Conservation (phyloP, 2,797 vertebrate genomes). For the Sibirionetta formosa region DNA sequence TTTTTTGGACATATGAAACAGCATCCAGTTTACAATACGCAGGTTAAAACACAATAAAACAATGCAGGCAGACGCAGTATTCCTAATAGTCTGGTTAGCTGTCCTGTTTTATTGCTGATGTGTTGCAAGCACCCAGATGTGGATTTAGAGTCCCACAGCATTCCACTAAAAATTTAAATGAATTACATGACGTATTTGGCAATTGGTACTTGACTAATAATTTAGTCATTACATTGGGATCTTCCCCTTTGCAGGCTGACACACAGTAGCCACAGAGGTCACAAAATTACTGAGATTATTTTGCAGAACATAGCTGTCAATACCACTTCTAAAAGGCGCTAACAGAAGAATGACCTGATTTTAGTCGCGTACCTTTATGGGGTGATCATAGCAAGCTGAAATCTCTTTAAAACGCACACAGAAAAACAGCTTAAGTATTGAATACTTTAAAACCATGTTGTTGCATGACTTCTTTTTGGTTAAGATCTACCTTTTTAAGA, state of each 20-base stretch:
- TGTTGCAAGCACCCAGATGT: not conserved
- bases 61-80: not conserved
- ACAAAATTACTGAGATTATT: conserved; percentile 51
- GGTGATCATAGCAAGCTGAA: not conserved
- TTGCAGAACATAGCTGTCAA: conserved; percentile 25
- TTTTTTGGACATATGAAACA: not conserved
- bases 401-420: not conserved
- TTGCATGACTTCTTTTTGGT: not conserved
- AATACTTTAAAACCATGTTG: not conserved
- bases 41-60: not conserved
- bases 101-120: not conserved
- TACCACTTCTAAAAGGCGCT: conserved; percentile 37
- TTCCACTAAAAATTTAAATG: not conserved
- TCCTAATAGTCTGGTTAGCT: not conserved
- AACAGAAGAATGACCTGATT: conserved; percentile 44
- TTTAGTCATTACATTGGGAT: conserved; percentile 26
- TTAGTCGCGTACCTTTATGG: conserved; percentile 51
- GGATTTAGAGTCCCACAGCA: not conserved
- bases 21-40: not conserved
- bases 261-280: conserved; percentile 21
- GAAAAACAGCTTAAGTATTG: conserved; percentile 6
- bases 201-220: not conserved
- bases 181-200: not conserved
- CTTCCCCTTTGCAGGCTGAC: conserved; percentile 59
- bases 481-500: not conserved